Conservation (phyloP, 2,113 vertebrate genomes). For the Macaca nemestrina region DNA sequence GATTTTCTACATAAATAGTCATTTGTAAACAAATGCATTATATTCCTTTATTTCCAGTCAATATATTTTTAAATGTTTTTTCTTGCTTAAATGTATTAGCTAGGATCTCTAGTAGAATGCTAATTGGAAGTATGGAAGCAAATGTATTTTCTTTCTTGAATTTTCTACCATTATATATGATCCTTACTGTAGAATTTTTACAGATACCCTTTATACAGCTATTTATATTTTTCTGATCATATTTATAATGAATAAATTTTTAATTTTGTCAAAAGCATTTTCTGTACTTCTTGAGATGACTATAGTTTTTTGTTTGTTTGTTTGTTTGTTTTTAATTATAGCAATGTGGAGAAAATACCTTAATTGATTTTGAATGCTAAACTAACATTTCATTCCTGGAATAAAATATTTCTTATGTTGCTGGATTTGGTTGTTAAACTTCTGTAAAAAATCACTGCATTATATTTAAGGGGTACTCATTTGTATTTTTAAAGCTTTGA, state of each 20-base stretch:
- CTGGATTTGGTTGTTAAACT: background rate
- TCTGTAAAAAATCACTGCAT: background rate
- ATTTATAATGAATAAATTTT: background rate
- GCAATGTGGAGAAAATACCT: background rate
- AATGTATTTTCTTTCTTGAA: background rate
- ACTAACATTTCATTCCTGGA: background rate
- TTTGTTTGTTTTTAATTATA: background rate
- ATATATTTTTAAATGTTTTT: background rate
- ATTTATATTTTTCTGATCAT: background rate
- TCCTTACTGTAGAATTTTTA: background rate
- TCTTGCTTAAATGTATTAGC: background rate
- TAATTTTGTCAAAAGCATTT: background rate
- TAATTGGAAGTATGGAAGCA: background rate
- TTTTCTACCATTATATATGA: background rate
- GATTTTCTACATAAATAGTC: too few relatives aligned
- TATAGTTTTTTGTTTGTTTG: background rate
- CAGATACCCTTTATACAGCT: background rate
- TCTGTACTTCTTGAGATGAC: background rate
- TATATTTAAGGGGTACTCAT: background rate
- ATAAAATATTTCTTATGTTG: background rate
- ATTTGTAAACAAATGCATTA: too few relatives aligned
- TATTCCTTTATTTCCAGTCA: background rate
- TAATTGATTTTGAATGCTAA: background rate
- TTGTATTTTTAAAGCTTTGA: background rate
- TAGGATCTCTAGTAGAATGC: background rate